Conservation (phyloP, 2,113 vertebrate genomes). For the Xenopus laevis region DNA sequence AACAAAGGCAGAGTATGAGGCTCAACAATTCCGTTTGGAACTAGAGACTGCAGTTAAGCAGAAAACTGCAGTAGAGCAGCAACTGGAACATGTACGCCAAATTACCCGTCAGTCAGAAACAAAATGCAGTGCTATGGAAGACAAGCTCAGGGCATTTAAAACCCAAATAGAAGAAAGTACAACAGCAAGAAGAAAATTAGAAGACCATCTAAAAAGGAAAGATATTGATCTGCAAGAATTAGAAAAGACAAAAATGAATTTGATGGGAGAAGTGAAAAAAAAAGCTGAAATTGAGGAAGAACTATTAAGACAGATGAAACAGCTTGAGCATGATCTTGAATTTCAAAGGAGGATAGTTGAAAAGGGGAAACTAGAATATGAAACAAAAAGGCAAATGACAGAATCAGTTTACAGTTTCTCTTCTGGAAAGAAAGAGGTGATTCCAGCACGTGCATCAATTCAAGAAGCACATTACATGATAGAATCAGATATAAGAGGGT, state of each 20-base stretch:
- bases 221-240: conserved; percentile 66
- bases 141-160: conserved; percentile 65
- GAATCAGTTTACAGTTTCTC: conserved; percentile 54
- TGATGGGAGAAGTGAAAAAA: conserved; percentile 67
- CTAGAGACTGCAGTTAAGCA: conserved; percentile 70
- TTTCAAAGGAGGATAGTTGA: conserved; percentile 55
- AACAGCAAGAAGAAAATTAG: conserved; percentile 70
- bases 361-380: conserved; percentile 57
- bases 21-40: conserved; percentile 66
- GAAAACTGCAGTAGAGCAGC: conserved; percentile 70
- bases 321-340: conserved; percentile 65
- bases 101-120: conserved; percentile 71
- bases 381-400: conserved; percentile 53
- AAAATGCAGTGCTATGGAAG: conserved; percentile 64
- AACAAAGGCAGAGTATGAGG: conserved; percentile 74
- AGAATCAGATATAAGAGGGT: conserved; percentile 41
- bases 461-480: conserved; percentile 34
- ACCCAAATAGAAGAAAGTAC: conserved; percentile 71
- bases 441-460: conserved; percentile 42
- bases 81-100: conserved; percentile 68
- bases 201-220: conserved; percentile 76
- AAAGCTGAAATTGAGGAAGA: conserved; percentile 71
- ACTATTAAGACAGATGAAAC: conserved; percentile 65
- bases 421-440: conserved; percentile 53
- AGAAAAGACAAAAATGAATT: conserved; percentile 64